Conservation (phyloP, 1,140 invertebrate species). For the Saccostrea cuccullata region DNA sequence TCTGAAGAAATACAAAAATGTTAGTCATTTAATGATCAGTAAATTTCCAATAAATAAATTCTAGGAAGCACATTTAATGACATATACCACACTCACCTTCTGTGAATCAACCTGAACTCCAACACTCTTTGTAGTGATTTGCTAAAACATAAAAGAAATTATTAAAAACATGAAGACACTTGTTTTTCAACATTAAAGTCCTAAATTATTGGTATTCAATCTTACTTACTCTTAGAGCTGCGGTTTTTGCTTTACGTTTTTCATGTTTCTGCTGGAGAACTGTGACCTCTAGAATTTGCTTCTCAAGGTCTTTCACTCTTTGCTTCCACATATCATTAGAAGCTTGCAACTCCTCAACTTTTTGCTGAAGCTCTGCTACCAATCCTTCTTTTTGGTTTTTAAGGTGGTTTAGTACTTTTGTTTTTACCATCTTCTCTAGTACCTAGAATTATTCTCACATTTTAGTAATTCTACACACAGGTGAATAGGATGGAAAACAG, state of each 20-base stretch:
- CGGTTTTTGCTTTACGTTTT: constrained; percentile 66
- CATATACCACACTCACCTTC: constrained; percentile 42
- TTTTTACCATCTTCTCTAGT: constrained; percentile 59
- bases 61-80: not conserved
- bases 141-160: constrained; percentile 53
- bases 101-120: constrained; percentile 62
- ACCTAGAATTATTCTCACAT: constrained; percentile 42
- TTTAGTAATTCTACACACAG: no score
- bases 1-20: no score
- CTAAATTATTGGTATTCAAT: not conserved
- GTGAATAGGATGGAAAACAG: no score
- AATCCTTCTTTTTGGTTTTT: constrained; percentile 54
- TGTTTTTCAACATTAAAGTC: no score
- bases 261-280: constrained; percentile 67
- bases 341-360: constrained; percentile 80
- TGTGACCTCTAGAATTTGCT: constrained; percentile 65
- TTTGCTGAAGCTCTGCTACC: constrained; percentile 55
- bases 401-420: constrained; percentile 58
- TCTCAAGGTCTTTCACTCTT: constrained; percentile 66
- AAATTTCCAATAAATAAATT: no score
- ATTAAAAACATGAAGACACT: no score
- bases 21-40: no score
- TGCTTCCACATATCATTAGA: constrained; percentile 67
- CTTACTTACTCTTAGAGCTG: constrained; percentile 63
- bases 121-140: constrained; percentile 60